Evolutionary conservation across 2,113 vertebrate species (phyloP), one percentile per base, ranked within the genome.

Genomic region (Brienomyrus longianalis): DNA sequence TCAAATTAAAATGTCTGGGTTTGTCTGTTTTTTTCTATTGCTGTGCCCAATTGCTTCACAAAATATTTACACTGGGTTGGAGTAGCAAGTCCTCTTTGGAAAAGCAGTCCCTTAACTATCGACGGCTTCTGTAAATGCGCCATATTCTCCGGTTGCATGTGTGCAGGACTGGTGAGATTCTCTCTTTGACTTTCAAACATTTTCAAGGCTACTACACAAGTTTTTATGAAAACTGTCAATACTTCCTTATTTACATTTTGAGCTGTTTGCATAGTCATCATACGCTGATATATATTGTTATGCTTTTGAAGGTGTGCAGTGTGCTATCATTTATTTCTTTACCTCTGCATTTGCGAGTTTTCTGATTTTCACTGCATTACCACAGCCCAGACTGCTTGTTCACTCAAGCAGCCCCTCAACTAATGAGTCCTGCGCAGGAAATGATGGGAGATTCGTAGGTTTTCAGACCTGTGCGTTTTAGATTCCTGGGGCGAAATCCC

Each of bases 11-110:
- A 88, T 59, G 87, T 56, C 31, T 90, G 59, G 88, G 80, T 90
- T 92, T 91, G 92, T 92, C 90, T 19, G n/a, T 91, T 94, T 91
- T 89, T 83, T 74, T 87, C 52, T 86, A 92, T 93, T 93, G 91
- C 48, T 93, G 89, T 83, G 94, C 92, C 90, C 95, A 95, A 96
- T 94, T 95, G 93, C 90, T 93, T 90, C 66, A 90, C 93, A 93
- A 95, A 95, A 95, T 96, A 96, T 95, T 96, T 96, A 95, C 90
- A 93, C 91, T 95, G 91, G 86, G 92, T 59, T 93, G 92, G 93
- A 95, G 92, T 93, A 94, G 93, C 89, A 92, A 94, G 93, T 95
- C 93, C 92, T 93, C 94, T 90, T 93, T 95, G 91, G 94, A 93
- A 93, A 95, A 93, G 95, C 93, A 94, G 93, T 94, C 90, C 91